A percentile compares a stretch with the other conserved stretches of the same genome.
These are phyloP conservation scores for Notothenia coriiceps DNA, from an alignment of 2,113 vertebrate species.

Conservation along the genomic window DNA sequence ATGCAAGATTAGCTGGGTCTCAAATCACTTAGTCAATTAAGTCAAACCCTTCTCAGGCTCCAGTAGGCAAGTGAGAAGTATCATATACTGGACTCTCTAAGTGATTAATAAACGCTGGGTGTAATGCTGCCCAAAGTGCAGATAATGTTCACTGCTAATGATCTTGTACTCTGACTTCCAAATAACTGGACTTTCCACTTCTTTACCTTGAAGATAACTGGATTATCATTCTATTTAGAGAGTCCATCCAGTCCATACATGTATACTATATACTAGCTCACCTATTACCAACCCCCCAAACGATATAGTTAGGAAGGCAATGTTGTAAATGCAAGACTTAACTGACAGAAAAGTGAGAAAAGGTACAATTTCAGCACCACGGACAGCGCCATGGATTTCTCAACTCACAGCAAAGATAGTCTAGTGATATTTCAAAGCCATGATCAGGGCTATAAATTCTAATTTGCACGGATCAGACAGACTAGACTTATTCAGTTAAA, in stretches of 20 bases:
- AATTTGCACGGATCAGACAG: too few species aligned
- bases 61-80: conserved; percentile 42
- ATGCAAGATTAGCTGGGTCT: conserved; percentile 48
- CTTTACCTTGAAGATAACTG: conserved; percentile 1
- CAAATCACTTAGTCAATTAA: conserved; percentile 58
- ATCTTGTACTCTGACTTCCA: background rate
- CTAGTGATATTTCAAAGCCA: too few species aligned
- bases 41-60: conserved; percentile 19
- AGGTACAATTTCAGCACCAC: too few species aligned
- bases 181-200: background rate
- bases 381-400: too few species aligned
- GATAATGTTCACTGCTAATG: conserved; percentile 30
- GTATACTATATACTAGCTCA: background rate
- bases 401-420: too few species aligned
- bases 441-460: too few species aligned
- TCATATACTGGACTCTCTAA: conserved; percentile 47
- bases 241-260: background rate
- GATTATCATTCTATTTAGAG: background rate
- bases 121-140: conserved; percentile 11
- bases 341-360: too few species aligned
- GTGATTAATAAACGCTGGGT: conserved; percentile 39
- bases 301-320: too few species aligned
- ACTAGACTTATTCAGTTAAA: background rate
- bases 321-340: too few species aligned
- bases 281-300: too few species aligned